These are phyloP conservation scores for Entelurus aequoreus DNA, from an alignment of 2,113 vertebrate genomes.

Conservation along the genomic window DNA sequence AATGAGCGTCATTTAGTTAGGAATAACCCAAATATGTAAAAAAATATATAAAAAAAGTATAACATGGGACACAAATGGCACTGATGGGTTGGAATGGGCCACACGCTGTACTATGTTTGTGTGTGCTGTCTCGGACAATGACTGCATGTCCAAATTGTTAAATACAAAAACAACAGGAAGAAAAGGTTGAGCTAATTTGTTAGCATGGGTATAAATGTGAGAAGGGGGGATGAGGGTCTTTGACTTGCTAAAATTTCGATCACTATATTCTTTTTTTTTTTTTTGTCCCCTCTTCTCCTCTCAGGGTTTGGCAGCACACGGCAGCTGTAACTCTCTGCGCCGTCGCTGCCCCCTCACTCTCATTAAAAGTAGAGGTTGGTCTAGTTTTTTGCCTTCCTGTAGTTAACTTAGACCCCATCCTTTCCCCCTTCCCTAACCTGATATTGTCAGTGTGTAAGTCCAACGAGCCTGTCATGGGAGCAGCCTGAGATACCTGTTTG, in stretches of 20 bases:
- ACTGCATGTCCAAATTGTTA: neutral
- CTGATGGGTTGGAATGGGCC: no score
- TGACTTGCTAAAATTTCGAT: slow-evolving; percentile 56
- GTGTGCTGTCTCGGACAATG: slow-evolving; percentile 6
- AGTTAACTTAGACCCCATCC: slow-evolving; percentile 31
- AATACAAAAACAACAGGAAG: neutral
- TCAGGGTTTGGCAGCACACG: slow-evolving; percentile 73
- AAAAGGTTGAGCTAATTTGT: slow-evolving; percentile 20
- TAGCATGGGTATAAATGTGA: slow-evolving; percentile 39
- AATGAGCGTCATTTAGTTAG: no score
- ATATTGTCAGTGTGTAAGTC: slow-evolving; percentile 57
- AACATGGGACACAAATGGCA: no score
- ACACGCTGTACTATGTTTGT: neutral
- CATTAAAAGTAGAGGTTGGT: slow-evolving; percentile 48
- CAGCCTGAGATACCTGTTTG: slow-evolving; percentile 66
- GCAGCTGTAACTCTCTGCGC: slow-evolving; percentile 69
- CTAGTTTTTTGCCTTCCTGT: slow-evolving; percentile 42
- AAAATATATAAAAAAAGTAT: no score
- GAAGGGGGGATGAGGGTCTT: slow-evolving; percentile 61
- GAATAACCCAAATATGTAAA: no score
- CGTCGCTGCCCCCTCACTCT: slow-evolving; percentile 63
- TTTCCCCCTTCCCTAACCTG: slow-evolving; percentile 46
- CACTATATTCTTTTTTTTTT: slow-evolving; percentile 71
- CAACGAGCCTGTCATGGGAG: slow-evolving; percentile 69
- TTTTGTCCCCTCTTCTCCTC: slow-evolving; percentile 72